Evolutionary conservation across 2,113 vertebrate genomes (phyloP).

Genomic region (Blennius ocellaris): DNA sequence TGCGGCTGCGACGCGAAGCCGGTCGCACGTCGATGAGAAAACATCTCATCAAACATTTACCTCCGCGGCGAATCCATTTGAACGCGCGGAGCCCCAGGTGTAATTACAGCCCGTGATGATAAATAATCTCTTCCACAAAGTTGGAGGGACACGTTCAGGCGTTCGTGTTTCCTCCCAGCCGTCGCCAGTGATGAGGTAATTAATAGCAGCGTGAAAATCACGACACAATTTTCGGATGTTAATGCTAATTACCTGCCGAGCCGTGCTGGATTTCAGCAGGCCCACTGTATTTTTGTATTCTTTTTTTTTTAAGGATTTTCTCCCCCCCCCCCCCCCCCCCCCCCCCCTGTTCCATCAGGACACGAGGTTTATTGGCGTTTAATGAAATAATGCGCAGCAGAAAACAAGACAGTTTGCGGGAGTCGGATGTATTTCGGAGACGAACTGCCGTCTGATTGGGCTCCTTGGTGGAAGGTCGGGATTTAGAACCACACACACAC

Average conservation of each 20-base stretch:
- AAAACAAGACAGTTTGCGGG: slow-evolving; percentile 3
- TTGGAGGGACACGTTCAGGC: slow-evolving; percentile 48
- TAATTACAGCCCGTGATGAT: slow-evolving; percentile 67
- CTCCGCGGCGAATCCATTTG: slow-evolving; percentile 61
- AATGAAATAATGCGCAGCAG: slow-evolving; percentile 48
- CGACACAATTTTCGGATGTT: slow-evolving; percentile 55
- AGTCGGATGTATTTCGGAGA: slow-evolving; percentile 8
- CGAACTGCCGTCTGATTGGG: slow-evolving; percentile 9
- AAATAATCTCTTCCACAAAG: slow-evolving; percentile 68
- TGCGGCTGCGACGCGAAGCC: slow-evolving; percentile 38
- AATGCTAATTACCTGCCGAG: slow-evolving; percentile 64
- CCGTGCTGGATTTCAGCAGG: slow-evolving; percentile 44
- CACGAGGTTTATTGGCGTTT: slow-evolving; percentile 27
- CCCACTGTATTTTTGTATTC: slow-evolving; percentile 32
- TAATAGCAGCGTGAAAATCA: slow-evolving; percentile 71
- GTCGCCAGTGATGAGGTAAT: slow-evolving; percentile 61
- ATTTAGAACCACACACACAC: too few relatives aligned
- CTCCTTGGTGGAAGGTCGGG: background rate
- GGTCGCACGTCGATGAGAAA: slow-evolving; percentile 69
- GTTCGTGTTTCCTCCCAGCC: slow-evolving; percentile 40
- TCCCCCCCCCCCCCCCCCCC: too few relatives aligned
- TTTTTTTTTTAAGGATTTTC: background rate
- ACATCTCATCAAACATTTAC: slow-evolving; percentile 75
- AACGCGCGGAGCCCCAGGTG: slow-evolving; percentile 53
- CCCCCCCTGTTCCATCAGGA: too few relatives aligned